These are phyloP conservation scores for Peromyscus californicus DNA, from an alignment of 2,113 vertebrate genomes.

Conservation along the genomic window DNA sequence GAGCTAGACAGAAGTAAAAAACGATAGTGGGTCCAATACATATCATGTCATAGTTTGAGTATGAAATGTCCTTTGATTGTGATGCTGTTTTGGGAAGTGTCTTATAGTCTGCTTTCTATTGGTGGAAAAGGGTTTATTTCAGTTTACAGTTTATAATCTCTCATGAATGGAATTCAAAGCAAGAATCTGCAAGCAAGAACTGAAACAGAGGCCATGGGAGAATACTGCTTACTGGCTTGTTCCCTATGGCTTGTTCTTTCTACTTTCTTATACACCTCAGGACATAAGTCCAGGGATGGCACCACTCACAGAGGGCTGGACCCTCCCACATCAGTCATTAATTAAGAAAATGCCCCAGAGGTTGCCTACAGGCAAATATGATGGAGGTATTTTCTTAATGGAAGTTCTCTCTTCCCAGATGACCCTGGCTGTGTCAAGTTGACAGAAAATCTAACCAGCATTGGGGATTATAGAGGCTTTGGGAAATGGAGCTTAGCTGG, in stretches of 20 bases:
- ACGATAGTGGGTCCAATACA: background rate
- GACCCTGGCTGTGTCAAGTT: background rate
- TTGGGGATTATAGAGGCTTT: background rate
- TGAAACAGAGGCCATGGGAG: background rate
- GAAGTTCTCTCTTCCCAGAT: background rate
- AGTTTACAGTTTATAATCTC: background rate
- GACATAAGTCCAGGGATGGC: too few relatives aligned
- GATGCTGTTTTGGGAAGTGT: background rate
- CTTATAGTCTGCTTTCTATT: background rate
- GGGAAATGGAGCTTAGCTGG: background rate
- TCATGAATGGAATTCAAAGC: background rate
- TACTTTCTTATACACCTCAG: background rate
- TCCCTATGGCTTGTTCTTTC: background rate
- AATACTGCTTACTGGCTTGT: background rate
- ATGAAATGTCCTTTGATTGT: background rate
- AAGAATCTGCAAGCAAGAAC: background rate
- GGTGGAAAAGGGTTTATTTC: background rate
- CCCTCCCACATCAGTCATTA: background rate
- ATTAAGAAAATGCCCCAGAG: background rate
- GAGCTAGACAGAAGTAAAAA: background rate
- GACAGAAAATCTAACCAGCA: background rate
- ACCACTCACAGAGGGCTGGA: background rate
- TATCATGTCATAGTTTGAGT: too few relatives aligned
- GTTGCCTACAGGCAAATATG: background rate
- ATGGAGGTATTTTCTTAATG: background rate